Base-by-base conservation (phyloP, 2,797 vertebrate species). In the Notoglanidium macrostoma region DNA sequence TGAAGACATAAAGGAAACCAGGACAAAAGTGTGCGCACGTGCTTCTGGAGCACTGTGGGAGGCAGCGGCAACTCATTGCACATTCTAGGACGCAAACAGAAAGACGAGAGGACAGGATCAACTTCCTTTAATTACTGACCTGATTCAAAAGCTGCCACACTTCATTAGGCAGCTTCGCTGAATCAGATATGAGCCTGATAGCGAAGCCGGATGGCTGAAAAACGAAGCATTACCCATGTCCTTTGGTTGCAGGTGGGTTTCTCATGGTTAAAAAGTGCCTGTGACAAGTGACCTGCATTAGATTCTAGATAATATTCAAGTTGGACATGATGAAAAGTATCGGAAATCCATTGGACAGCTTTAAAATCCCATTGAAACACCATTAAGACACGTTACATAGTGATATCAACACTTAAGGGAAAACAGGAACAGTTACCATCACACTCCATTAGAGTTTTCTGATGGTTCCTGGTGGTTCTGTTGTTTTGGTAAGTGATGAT, bases 61-160 rank as follows among this genome's bases (percentile, higher is more conserved):
- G 35, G 55, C 10, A 5, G 55, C 0, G 40, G 55, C 11, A 6
- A 35, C 35, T 80, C 19, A 26, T 44, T 61, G 9, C 29, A 35
- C 8, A 44, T 12, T 35, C 19, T 79, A 32, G 14, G 49, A 76
- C 44, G 4, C 46, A n/a, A n/a, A 29, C n/a, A 11, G 51, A 61
- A 61, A 61, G 59, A 81, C 51, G 3, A 5, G 49, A 77, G 12
- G 54, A 54, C 40, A 9, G 83, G 46, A 87, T 46, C 67, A 76
- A 55, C 57, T n/a, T 44, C 72, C 46, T 57, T 87, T 87, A 83
- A 87, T 76, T 67, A 87, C 44, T 76, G 72, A 67, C 80, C 70
- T 67, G 49, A 87, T 87, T 82, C 80, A 29, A n/a, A n/a, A 81
- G n/a, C 54, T 12, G 17, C 10, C 32, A 55, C 32, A 35, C 9